Evolutionary conservation across 2,797 vertebrate species (phyloP).

Genomic region (Danio tinwini): DNA sequence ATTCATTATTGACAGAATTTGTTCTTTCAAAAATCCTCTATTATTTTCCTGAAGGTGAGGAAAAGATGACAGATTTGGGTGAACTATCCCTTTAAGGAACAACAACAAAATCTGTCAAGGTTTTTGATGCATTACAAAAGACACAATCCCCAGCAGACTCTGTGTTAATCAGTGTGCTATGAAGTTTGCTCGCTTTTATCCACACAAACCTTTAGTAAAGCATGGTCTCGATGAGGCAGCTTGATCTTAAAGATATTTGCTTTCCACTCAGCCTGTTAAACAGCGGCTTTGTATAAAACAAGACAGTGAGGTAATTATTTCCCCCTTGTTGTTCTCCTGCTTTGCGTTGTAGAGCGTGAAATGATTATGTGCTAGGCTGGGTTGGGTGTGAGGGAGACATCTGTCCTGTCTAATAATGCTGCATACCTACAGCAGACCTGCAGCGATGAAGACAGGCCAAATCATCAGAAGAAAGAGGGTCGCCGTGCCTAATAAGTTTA

Average conservation of each 20-base stretch:
- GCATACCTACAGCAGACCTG: conserved; percentile 52
- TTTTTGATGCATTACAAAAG: not conserved
- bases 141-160: not conserved
- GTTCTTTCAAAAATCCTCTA: no score
- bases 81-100: not conserved
- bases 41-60: no score
- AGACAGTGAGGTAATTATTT: conserved; percentile 69
- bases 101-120: not conserved
- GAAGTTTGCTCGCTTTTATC: not conserved
- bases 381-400: conserved; percentile 69
- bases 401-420: conserved; percentile 73
- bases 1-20: no score
- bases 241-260: conserved; percentile 49
- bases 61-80: no score
- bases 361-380: conserved; percentile 62
- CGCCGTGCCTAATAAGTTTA: conserved; percentile 20
- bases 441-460: conserved; percentile 64
- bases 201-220: conserved; percentile 5
- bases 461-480: conserved; percentile 53
- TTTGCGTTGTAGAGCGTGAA: conserved; percentile 69
- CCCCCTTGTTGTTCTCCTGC: conserved; percentile 59
- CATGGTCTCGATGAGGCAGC: conserved; percentile 48
- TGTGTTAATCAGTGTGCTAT: not conserved
- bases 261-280: conserved; percentile 61
- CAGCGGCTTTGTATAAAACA: conserved; percentile 62